Percentiles rank a stretch among this genome's conserved stretches.
Conservation (phyloP, 2,888 invertebrate genomes). For the Lingula anatina region DNA sequence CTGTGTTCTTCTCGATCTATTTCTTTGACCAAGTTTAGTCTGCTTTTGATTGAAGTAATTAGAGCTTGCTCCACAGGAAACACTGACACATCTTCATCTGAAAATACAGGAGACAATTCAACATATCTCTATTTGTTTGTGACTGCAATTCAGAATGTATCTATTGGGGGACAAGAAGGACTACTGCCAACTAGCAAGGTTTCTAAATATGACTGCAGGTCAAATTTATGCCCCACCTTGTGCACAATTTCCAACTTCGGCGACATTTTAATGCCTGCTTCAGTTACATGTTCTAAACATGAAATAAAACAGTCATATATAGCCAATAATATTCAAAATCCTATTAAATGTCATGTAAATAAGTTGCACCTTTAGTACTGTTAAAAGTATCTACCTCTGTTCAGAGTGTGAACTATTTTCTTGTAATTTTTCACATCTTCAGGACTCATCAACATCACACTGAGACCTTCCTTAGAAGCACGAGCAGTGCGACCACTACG, state of each 20-base stretch:
- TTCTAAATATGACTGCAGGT: not conserved
- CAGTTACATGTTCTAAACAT: not conserved
- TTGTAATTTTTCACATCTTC: conserved; percentile 71
- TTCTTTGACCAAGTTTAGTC: conserved; percentile 72
- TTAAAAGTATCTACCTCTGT: conserved; percentile 63
- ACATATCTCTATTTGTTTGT: no score
- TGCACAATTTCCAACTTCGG: no score
- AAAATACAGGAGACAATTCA: conserved; percentile 15
- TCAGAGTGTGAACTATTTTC: conserved; percentile 76
- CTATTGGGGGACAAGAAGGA: no score
- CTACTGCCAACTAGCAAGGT: no score
- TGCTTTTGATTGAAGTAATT: conserved; percentile 63
- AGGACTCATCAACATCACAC: conserved; percentile 86
- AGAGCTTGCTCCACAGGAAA: conserved; percentile 71
- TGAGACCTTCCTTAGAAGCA: conserved; percentile 80
- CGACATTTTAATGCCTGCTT: no score
- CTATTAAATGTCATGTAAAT: not conserved
- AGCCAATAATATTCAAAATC: not conserved
- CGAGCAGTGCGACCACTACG: conserved; percentile 94
- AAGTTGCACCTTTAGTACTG: not conserved
- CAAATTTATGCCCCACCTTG: not conserved
- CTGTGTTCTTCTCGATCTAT: conserved; percentile 72
- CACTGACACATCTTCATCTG: conserved; percentile 75
- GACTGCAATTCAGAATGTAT: no score
- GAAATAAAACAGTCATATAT: no score